A percentile compares a stretch with the other conserved stretches of the same genome.
phyloP scores from a whole-genome alignment of 2,113 vertebrate genomes.

The Peromyscus maniculatus region DNA sequence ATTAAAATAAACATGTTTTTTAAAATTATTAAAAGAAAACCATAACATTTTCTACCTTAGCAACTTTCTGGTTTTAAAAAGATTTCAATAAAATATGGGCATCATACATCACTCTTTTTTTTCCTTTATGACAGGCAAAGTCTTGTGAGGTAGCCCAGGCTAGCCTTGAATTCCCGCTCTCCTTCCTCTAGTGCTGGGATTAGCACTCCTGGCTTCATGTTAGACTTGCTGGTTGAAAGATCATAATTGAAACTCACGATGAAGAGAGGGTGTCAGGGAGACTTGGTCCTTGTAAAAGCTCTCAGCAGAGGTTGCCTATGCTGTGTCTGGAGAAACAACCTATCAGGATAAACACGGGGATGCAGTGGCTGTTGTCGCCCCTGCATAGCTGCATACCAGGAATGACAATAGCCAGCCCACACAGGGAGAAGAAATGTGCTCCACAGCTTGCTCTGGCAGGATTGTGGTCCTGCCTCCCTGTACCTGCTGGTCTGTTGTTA shows the following conservation, averaged over 20 bases:
- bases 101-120: neutral
- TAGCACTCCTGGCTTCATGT: neutral
- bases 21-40: neutral
- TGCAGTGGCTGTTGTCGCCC: too few species aligned
- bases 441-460: too few species aligned
- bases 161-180: neutral
- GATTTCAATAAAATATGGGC: neutral
- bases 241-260: too few species aligned
- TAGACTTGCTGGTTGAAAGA: neutral
- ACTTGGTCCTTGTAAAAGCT: too few species aligned
- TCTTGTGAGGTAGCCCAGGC: neutral
- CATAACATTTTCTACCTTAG: neutral
- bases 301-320: neutral
- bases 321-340: neutral
- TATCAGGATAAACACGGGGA: neutral
- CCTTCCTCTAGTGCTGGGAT: neutral
- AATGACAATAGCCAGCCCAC: too few species aligned
- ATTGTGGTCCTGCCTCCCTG: neutral
- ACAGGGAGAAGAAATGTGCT: neutral
- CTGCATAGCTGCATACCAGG: neutral
- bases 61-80: neutral
- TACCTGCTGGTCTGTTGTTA: neutral
- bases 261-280: neutral
- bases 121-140: neutral
- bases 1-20: neutral